Evolutionary conservation across 2,888 invertebrate genomes (phyloP), one percentile per base, ranked within the genome.

Genomic region (Physocephala rufipes): DNA sequence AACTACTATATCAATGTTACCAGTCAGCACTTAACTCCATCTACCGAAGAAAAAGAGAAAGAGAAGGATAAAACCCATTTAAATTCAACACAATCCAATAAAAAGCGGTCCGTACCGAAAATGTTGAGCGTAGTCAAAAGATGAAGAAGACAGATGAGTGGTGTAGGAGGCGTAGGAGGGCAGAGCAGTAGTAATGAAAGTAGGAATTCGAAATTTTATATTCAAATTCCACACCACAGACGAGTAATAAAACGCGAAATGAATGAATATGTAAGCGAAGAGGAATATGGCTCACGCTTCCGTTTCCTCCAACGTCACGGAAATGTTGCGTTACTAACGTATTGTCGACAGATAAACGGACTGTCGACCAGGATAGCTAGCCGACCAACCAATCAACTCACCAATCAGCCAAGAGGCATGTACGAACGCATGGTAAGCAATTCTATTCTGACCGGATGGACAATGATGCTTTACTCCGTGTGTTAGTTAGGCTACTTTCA

Each of bases 181-280:
- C n/a, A 59, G 30, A 26, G 9, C n/a, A n/a, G n/a, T 28, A 30
- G 30, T 36, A 24, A 24, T 47, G 53, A 21, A 19, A 58, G 30
- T 24, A 68, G 30, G 62, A 26, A 62, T 51, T 51, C 61, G 62
- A 61, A 49, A 61, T 68, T 68, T 68, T 36, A 51, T 49, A 68
- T 68, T 68, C 68, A 51, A 68, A 68, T 68, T 68, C 68, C 36
- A 51, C 61, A 62, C 68, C 68, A 49, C 62, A 62, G 43, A 61
- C 68, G 51, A 45, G 61, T 62, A 68, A 68, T 68, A 68, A 68
- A 68, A 68, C 68, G 68, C 68, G 68, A 68, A 68, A 68, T 68
- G 68, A 66, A 66, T 66, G 63, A 67, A 67, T 67, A 67, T 55
- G 67, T 67, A 67, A 51, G 2, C 67, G 55, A 58, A 67, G 55